These are phyloP conservation scores for Leptocoma aspasia DNA, from an alignment of 2,113 vertebrate genomes.

Conservation along the genomic window DNA sequence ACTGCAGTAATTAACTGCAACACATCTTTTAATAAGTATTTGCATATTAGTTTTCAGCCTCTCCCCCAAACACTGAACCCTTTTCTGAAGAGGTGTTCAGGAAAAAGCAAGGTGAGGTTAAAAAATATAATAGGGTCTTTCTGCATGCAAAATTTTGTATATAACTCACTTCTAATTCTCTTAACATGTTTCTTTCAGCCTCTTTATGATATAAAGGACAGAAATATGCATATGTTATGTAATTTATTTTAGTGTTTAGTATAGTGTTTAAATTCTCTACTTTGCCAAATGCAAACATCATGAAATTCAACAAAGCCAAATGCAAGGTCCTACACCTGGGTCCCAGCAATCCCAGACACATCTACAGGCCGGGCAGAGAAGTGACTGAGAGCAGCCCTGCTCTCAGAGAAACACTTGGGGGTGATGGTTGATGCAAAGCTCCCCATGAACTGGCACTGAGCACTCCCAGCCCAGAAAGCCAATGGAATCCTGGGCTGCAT, in stretches of 20 bases:
- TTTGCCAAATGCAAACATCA: background rate
- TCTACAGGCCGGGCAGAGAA: rapidly evolving
- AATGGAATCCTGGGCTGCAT: background rate
- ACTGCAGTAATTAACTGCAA: background rate
- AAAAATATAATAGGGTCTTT: background rate
- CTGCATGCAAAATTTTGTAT: conserved; percentile 1
- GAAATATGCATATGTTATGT: background rate
- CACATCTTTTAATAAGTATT: background rate
- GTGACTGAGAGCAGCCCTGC: background rate
- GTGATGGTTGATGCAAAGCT: background rate
- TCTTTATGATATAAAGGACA: background rate
- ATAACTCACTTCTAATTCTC: background rate
- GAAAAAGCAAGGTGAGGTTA: background rate
- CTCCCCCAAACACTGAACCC: background rate
- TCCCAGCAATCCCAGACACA: background rate
- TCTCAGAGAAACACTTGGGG: background rate
- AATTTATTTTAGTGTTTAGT: conserved; percentile 29
- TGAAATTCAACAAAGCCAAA: background rate
- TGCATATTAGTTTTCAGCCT: conserved; percentile 20
- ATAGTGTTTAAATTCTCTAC: background rate
- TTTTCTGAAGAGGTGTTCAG: background rate
- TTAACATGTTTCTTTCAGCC: background rate
- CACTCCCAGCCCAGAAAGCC: background rate
- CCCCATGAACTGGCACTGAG: background rate
- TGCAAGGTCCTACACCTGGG: background rate